Percentiles rank a stretch among this genome's conserved stretches.
Evolutionary conservation across 2,888 invertebrate genomes (phyloP).

Genomic region (Venusia cambrica): DNA sequence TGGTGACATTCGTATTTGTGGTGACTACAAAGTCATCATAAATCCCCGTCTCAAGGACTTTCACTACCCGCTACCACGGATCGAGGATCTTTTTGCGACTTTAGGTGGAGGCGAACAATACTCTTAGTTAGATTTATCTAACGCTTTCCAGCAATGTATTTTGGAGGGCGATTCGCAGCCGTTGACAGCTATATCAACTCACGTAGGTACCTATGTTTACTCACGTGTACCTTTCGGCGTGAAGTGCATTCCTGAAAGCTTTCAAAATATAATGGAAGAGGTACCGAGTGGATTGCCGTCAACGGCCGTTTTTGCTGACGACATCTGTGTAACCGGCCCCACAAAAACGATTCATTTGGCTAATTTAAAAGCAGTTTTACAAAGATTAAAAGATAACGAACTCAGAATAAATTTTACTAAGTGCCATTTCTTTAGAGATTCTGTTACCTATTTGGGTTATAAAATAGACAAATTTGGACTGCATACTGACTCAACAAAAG

Average conservation of each 20-base stretch:
- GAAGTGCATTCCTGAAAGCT: conserved; percentile 29
- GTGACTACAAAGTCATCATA: conserved; percentile 14
- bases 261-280: conserved; percentile 35
- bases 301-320: conserved; percentile 29
- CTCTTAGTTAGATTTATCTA: conserved; percentile 10
- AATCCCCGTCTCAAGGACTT: conserved; percentile 8
- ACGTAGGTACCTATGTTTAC: conserved; percentile 17
- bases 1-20: too few relatives aligned
- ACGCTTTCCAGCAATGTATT: conserved; percentile 13
- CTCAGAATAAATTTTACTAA: too few relatives aligned
- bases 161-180: conserved; percentile 9
- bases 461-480: too few relatives aligned
- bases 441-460: too few relatives aligned
- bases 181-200: conserved; percentile 17
- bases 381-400: conserved; percentile 1
- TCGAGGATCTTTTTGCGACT: conserved; percentile 8
- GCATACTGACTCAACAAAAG: too few relatives aligned
- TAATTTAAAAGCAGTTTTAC: neutral
- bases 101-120: conserved; percentile 1
- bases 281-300: conserved; percentile 25
- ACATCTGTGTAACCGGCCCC: conserved; percentile 25
- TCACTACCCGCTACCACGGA: conserved; percentile 9
- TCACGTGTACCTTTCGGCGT: conserved; percentile 13
- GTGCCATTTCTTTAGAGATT: too few relatives aligned
- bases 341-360: neutral